Percentiles rank a stretch among this genome's conserved stretches.
Conservation (phyloP, 1,140 invertebrate genomes). For the Drosophila suzukii region DNA sequence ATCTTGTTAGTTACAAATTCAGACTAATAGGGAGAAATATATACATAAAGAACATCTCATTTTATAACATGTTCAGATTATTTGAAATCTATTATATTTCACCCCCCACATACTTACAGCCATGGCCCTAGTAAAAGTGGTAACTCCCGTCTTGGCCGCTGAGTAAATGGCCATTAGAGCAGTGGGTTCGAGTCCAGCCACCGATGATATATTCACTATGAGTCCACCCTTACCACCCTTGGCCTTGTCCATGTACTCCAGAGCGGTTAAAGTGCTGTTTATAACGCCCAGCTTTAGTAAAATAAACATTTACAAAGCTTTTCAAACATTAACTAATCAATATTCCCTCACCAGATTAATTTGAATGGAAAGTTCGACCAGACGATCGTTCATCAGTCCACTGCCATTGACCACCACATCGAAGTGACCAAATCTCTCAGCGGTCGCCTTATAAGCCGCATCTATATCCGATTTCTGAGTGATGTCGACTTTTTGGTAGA, state of each 20-base stretch:
- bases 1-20: too few species aligned
- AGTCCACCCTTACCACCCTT: constrained; percentile 86
- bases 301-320: not conserved
- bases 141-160: constrained; percentile 85
- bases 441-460: constrained; percentile 56
- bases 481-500: constrained; percentile 63
- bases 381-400: constrained; percentile 66
- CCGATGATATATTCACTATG: constrained; percentile 88
- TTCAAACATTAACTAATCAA: not conserved
- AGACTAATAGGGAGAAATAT: too few species aligned
- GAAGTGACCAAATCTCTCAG: constrained; percentile 41
- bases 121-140: constrained; percentile 84
- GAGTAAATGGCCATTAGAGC: constrained; percentile 81
- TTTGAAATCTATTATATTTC: not conserved
- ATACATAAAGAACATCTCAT: too few species aligned
- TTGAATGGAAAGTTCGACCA: constrained; percentile 54
- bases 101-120: constrained; percentile 37
- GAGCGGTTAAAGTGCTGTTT: constrained; percentile 56
- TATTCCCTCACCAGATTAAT: constrained; percentile 57
- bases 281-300: constrained; percentile 55
- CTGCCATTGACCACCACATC: constrained; percentile 73
- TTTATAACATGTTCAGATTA: too few species aligned
- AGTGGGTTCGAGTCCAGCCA: constrained; percentile 85
- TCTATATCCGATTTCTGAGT: constrained; percentile 60
- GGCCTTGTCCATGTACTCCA: constrained; percentile 85